Evolutionary conservation across 2,797 vertebrate genomes (phyloP).

Genomic region (Xyrichtys novacula): DNA sequence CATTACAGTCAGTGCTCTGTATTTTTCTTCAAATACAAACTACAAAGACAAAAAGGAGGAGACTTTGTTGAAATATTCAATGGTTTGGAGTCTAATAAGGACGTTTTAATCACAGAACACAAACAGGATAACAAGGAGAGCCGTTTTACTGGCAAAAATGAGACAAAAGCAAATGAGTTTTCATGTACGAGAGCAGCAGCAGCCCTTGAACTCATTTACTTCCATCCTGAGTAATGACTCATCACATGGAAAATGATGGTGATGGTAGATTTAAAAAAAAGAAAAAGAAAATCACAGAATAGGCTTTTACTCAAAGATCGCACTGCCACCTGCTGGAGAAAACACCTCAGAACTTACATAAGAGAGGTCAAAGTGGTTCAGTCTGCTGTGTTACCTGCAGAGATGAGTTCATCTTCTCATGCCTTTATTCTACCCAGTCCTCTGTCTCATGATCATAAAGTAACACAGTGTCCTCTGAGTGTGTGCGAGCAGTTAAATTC

Average conservation of each 20-base stretch:
- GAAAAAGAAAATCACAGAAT: constrained; percentile 1
- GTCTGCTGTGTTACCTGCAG: background rate
- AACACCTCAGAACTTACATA: constrained; percentile 26
- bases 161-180: constrained; percentile 44
- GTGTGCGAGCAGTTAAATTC: too few relatives aligned
- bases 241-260: constrained; percentile 64
- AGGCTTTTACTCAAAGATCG: constrained; percentile 12
- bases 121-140: constrained; percentile 22
- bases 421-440: too few relatives aligned
- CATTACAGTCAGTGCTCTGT: background rate
- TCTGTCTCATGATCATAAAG: too few relatives aligned
- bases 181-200: constrained; percentile 33
- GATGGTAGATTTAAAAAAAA: constrained; percentile 21
- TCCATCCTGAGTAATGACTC: constrained; percentile 71
- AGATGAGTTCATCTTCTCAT: background rate
- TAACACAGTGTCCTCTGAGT: too few relatives aligned
- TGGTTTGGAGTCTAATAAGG: constrained; percentile 19
- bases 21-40: constrained; percentile 13
- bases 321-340: constrained; percentile 74
- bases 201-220: constrained; percentile 62
- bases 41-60: background rate
- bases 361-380: constrained; percentile 26
- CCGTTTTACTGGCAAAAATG: background rate
- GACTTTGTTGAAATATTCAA: constrained; percentile 2
- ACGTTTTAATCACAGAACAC: constrained; percentile 19